Conservation (phyloP, 2,888 invertebrate species). For the Troilus luridus region DNA sequence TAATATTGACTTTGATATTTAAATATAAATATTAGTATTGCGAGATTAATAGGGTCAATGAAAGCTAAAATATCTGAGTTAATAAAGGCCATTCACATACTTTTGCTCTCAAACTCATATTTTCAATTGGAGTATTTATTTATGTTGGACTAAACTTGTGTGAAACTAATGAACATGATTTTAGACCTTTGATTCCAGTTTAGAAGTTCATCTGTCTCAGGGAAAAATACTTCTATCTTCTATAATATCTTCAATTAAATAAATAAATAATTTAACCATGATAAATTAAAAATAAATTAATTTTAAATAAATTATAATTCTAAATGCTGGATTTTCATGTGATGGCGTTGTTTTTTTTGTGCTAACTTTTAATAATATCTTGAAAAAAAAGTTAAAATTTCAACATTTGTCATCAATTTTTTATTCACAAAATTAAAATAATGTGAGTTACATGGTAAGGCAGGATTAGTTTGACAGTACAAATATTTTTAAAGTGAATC, state of each 20-base stretch:
- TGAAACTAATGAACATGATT: not conserved
- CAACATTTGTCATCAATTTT: not conserved
- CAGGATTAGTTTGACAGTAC: not conserved
- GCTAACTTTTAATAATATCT: not conserved
- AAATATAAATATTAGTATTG: not conserved
- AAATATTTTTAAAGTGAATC: too few relatives aligned
- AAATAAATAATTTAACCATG: too few relatives aligned
- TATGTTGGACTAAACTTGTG: not conserved
- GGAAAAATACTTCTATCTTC: not conserved
- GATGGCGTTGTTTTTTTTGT: not conserved
- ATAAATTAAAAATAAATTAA: not conserved
- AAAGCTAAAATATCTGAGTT: constrained; percentile 16
- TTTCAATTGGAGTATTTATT: not conserved
- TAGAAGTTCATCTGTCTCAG: not conserved
- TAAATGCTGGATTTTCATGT: not conserved
- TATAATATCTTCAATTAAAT: constrained; percentile 18
- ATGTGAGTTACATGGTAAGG: too few relatives aligned
- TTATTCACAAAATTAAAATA: not conserved
- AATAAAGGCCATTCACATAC: not conserved
- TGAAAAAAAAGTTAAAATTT: not conserved
- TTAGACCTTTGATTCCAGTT: not conserved
- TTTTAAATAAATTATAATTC: not conserved
- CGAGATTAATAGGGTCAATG: constrained; percentile 16
- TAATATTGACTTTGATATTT: not conserved
- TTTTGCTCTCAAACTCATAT: not conserved